Evolutionary conservation across 2,888 invertebrate genomes (phyloP), one percentile per base, ranked within the genome.

Genomic region (Orchestes rusci): DNA sequence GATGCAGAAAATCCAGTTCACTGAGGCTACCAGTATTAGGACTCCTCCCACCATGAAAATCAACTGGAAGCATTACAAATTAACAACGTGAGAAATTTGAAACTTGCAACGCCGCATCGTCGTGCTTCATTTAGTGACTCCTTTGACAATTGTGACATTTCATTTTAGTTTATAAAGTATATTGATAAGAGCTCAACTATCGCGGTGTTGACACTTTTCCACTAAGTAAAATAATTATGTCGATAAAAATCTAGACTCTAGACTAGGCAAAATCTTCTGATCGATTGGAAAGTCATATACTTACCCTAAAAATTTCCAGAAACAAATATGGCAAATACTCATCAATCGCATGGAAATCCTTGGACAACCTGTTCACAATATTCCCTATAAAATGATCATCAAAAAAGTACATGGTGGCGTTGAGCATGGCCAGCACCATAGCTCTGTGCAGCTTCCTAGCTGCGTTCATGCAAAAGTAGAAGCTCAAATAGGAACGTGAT

Each of bases 301-400:
- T 51, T 48, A 57, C 57, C 46, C 55, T 55, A 12, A 51, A 51
- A 33, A 48, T 51, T 39, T 58, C 58, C 19, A 55, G 55, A 13
- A 53, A 46, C 18, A 53, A 32, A 38, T 50, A 54, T 4, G 56
- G 54, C 18, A 58, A 35, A n/a, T 45, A 39, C 38, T 73, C 73
- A 2, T 85, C 87, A 16, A 75, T 65, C 16, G 74, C 71, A 0
- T 84, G 84, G 83, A 87, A 85, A 2, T 75, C 73, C n/a, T 75
- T 70, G 8, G 78, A 77, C 33, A 84, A 83, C 58, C 79, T 77
- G 60, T 80, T 80, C 12, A 60, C 41, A 16, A 60, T 57, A 39
- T 59, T 59, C 3, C 60, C 59, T 18, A 59, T 53, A 19, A 37
- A 74, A 18, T 15, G 73, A 12, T 49, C 55, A 41, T 61, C 61